Evolutionary conservation across 2,113 vertebrate genomes (phyloP).

Genomic region (Cephalopholis sonnerati): DNA sequence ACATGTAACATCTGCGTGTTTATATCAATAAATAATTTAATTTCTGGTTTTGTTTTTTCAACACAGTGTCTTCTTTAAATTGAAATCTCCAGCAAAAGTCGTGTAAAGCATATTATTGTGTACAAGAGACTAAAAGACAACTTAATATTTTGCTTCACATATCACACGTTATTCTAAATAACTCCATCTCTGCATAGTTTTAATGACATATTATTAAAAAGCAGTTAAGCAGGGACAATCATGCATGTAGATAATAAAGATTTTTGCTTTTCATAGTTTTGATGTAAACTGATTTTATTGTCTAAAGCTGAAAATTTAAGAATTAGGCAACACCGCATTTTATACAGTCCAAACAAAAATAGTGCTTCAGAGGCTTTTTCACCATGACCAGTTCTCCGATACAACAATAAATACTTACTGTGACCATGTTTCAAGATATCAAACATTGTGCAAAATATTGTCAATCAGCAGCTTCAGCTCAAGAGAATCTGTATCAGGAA

Average conservation of each 20-base stretch:
- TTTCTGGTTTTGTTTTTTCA: constrained; percentile 73
- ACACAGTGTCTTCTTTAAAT: constrained; percentile 35
- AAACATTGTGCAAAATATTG: too few species aligned
- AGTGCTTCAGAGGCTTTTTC: too few species aligned
- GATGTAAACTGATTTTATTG: not conserved
- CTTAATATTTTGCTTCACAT: not conserved
- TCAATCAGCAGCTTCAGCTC: too few species aligned
- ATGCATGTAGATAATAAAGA: not conserved
- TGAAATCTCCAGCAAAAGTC: not conserved
- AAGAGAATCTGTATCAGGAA: too few species aligned
- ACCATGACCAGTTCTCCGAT: too few species aligned
- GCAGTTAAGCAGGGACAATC: not conserved
- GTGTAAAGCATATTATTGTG: not conserved
- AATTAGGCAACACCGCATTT: not conserved
- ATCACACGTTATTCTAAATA: not conserved
- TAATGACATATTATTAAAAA: not conserved
- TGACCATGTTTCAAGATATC: too few species aligned
- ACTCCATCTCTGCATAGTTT: not conserved
- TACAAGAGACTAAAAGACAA: not conserved
- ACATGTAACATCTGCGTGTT: constrained; percentile 76
- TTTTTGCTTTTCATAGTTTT: not conserved
- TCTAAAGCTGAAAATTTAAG: not conserved
- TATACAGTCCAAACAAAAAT: too few species aligned
- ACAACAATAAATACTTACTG: too few species aligned
- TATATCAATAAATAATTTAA: constrained; percentile 82